These are phyloP conservation scores for Callimorpha dominula DNA, from an alignment of 2,888 invertebrate genomes.

Conservation along the genomic window DNA sequence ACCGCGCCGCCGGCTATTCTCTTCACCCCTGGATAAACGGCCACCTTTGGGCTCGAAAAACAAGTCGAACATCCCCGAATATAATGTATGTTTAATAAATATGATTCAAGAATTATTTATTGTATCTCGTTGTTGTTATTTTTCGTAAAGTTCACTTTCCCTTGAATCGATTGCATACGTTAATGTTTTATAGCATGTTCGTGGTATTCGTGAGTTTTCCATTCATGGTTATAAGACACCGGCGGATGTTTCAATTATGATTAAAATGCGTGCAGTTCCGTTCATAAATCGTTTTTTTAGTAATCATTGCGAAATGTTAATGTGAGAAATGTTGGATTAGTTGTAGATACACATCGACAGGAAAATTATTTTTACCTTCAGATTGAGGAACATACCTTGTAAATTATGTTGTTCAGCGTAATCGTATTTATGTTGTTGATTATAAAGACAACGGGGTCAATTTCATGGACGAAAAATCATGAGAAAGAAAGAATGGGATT, in stretches of 20 bases:
- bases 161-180: background rate
- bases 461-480: no score
- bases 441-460: no score
- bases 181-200: background rate
- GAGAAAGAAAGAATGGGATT: no score
- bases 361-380: background rate
- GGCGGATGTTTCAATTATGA: conserved; percentile 27
- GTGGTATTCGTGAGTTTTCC: conserved; percentile 12
- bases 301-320: conserved; percentile 6
- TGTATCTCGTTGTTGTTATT: background rate
- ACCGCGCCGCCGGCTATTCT: no score
- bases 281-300: conserved; percentile 35
- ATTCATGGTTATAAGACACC: conserved; percentile 33
- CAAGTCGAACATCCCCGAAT: no score
- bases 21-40: no score
- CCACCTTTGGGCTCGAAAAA: no score
- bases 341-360: background rate
- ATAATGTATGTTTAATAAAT: background rate
- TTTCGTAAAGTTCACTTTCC: background rate
- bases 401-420: background rate
- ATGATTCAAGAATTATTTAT: background rate
- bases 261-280: conserved; percentile 46
- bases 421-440: no score
- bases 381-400: background rate
- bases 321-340: conserved; percentile 4